These are phyloP conservation scores for Drosophila eugracilis DNA, from an alignment of 1,140 invertebrate species.

Conservation along the genomic window DNA sequence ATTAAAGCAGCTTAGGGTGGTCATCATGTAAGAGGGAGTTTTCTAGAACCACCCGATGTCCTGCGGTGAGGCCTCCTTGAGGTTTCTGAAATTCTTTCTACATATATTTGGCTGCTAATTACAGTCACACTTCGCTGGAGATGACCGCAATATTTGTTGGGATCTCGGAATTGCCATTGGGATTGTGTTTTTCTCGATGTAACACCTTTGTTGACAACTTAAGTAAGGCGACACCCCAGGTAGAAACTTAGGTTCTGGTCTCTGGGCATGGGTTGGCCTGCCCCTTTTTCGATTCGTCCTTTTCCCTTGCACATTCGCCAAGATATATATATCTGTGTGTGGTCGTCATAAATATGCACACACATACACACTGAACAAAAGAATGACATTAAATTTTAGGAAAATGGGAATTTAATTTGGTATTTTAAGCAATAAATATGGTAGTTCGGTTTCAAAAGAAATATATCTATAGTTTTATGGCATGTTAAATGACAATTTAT, in stretches of 20 bases:
- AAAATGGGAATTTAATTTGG: too few relatives aligned
- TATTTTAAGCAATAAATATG: too few relatives aligned
- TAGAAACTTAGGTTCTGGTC: constrained; percentile 11
- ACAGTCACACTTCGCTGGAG: constrained; percentile 52
- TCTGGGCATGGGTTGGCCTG: constrained; percentile 10
- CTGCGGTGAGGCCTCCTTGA: constrained; percentile 21
- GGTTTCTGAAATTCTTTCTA: neutral
- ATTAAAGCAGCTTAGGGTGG: constrained; percentile 23
- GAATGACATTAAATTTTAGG: neutral
- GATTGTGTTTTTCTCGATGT: constrained; percentile 13
- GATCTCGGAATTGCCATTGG: constrained; percentile 8
- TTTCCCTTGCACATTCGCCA: neutral
- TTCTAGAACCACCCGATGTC: constrained; percentile 14
- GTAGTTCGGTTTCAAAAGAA: too few relatives aligned
- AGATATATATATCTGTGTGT: neutral
- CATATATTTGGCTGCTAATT: constrained; percentile 30
- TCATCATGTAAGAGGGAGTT: constrained; percentile 28
- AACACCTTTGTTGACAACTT: constrained; percentile 59
- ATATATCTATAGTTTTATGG: too few relatives aligned
- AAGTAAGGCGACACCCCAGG: constrained; percentile 40
- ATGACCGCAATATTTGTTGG: constrained; percentile 32
- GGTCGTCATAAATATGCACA: constrained; percentile 12
- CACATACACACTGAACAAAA: constrained; percentile 5
- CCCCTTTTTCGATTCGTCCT: constrained; percentile 13
- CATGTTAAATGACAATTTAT: too few relatives aligned